phyloP scores from a whole-genome alignment of 2,113 vertebrate genomes.

The Rhodinocichla rosea region DNA sequence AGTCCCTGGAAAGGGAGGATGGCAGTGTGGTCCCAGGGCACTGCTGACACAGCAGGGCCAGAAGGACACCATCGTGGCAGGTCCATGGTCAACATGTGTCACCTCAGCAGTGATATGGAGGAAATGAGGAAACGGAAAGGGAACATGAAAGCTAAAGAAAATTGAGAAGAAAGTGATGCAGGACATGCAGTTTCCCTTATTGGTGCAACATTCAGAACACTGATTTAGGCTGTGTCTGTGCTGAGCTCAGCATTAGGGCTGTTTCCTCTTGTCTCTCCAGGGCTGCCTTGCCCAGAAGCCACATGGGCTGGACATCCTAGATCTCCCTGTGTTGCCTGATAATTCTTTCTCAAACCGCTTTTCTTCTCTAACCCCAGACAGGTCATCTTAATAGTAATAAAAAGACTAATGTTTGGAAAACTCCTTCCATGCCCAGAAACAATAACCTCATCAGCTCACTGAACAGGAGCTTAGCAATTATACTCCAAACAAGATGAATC shows the following conservation, averaged over 20 bases:
- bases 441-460: not conserved
- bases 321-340: not conserved
- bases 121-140: not conserved
- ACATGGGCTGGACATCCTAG: not conserved
- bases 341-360: not conserved
- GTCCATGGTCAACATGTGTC: accelerated
- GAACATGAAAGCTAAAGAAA: not conserved
- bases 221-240: not conserved
- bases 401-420: not conserved
- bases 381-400: not conserved
- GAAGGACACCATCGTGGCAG: not conserved
- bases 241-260: not conserved
- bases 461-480: not conserved
- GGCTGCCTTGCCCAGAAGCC: not conserved
- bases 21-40: not conserved
- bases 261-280: not conserved
- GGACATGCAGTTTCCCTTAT: not conserved
- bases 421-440: not conserved
- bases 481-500: not conserved
- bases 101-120: not conserved
- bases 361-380: not conserved
- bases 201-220: not conserved
- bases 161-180: not conserved
- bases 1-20: not conserved
- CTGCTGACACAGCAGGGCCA: not conserved